Base-by-base conservation (phyloP, 2,888 invertebrate genomes). In the Meteorus cinctellus region DNA sequence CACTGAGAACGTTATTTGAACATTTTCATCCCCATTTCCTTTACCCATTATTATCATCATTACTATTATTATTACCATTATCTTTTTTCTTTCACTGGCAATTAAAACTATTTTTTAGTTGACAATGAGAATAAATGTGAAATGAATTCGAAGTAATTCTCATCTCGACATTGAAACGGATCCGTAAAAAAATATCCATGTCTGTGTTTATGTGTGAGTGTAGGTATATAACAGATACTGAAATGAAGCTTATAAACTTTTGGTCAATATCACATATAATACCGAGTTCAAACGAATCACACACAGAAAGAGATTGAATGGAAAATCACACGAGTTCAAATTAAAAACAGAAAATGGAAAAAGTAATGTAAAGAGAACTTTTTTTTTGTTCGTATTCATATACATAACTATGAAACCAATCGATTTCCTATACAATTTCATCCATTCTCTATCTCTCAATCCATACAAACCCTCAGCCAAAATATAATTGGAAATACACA, bases 121-220 rank as follows among this genome's bases (percentile, higher is more conserved):
- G 1, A 45, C 34, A 34, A 6, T 4, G 34, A 8, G 8, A 34
- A 34, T 6, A 6, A 8, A 34, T 34, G 34, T 34, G 34, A 45
- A 45, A 41, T 12, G 14, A 41, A 12, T 41, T 41, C 8, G 12
- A 6, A 3, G 55, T 34, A 69, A 36, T 55, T 69, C 34, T 34
- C 24, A 12, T 19, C 36, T 36, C 51, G 55, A 69, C 41, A 55
- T 41, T 59, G 60, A 70, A 70, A 70, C 55, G 36, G 60, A 70
- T 70, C 34, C 60, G 59, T 12, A 70, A 10, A 48, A 60, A 24
- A 24, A 24, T 24, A 1, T 0, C 24, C 24, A 24, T 24, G 24
- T 24, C 24, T 55, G 59, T 59, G 60, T 70, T 27, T 29, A 36
- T 60, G 60, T 27, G 34, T 16, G 34, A 59, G 16, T 24, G 34